Evolutionary conservation across 2,888 invertebrate species (phyloP), one percentile per base, ranked within the genome.

Genomic region (Holacanthella duospinosa): DNA sequence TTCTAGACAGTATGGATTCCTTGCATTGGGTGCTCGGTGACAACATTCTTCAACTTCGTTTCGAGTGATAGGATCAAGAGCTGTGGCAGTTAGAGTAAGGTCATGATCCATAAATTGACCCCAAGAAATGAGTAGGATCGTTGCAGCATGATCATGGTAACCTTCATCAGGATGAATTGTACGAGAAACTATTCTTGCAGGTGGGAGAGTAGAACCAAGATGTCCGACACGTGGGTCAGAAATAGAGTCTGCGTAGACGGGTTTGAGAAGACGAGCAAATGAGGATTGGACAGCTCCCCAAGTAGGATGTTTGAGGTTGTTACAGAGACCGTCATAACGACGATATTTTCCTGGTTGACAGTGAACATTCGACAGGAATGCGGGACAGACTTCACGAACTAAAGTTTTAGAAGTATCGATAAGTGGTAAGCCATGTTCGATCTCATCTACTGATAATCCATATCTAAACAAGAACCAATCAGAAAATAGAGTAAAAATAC

Each of bases 81-180:
- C 90, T 28, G 91, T 92, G 71, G 84, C 92, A 62, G 91, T 91
- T 44, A 92, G 82, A 3, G 92, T 92, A 74, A 89, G 89, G 78
- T 93, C 93, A 80, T 93, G 93, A 79, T 93, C 93, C 85, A 93
- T 90, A 79, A 93, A 92, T 79, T 93, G 93, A 73, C 93, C 93
- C 93, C 93, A 93, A 63, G 92, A 91, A 73, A 89, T 88, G 64
- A 93, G 86, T 88, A 93, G 89, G 74, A 92, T 90, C 29, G 93
- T 93, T 60, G 92, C 91, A 29, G 92, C 92, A 78, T 92, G 92
- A 78, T 93, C 93, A 77, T 93, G 92, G 81, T 85, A 92, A 48
- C 92, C 92, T 71, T 92, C 90, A 75, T 93, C 93, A 43, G 91
- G 89, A 78, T 93, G 93, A 85, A 93, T 88, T 44, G 89, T 90